These are phyloP conservation scores for Salticus scenicus DNA, from an alignment of 2,888 invertebrate species.

Conservation along the genomic window DNA sequence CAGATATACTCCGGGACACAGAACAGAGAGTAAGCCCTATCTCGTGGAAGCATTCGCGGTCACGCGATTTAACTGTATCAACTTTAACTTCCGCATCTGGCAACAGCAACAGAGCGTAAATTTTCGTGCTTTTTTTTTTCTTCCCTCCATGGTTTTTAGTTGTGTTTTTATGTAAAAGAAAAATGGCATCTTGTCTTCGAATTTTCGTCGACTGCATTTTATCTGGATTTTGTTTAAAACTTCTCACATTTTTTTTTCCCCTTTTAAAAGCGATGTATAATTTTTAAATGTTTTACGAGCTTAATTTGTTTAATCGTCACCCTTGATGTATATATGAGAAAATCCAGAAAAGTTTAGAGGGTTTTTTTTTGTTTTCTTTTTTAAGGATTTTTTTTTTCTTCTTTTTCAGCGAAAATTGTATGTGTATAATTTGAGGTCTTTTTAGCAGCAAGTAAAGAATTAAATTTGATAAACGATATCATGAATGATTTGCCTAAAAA, in stretches of 20 bases:
- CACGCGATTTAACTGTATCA: slow-evolving; percentile 42
- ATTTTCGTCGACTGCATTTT: slow-evolving; percentile 28
- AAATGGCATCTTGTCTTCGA: slow-evolving; percentile 34
- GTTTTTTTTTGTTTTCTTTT: slow-evolving; percentile 13
- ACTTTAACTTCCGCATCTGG: slow-evolving; percentile 14
- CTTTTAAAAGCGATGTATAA: background rate
- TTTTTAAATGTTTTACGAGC: slow-evolving; percentile 21
- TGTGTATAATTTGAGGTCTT: slow-evolving; percentile 8
- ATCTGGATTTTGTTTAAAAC: slow-evolving; percentile 31
- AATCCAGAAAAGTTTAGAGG: slow-evolving; percentile 6
- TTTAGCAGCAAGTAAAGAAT: background rate
- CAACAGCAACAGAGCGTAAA: slow-evolving; percentile 4
- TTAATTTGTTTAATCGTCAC: slow-evolving; percentile 51
- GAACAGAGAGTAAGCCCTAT: background rate
- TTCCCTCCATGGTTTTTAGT: background rate
- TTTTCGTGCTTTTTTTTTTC: slow-evolving; percentile 23
- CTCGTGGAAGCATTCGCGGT: background rate
- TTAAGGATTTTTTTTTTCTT: slow-evolving; percentile 10
- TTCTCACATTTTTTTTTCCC: slow-evolving; percentile 8
- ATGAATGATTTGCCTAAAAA: background rate
- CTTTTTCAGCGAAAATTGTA: background rate
- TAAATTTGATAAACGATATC: slow-evolving; percentile 6
- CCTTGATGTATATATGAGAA: slow-evolving; percentile 41
- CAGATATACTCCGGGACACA: slow-evolving; percentile 14
- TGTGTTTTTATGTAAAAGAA: slow-evolving; percentile 24